Conservation (phyloP, 2,113 vertebrate genomes). For the Phalacrocorax carbo region DNA sequence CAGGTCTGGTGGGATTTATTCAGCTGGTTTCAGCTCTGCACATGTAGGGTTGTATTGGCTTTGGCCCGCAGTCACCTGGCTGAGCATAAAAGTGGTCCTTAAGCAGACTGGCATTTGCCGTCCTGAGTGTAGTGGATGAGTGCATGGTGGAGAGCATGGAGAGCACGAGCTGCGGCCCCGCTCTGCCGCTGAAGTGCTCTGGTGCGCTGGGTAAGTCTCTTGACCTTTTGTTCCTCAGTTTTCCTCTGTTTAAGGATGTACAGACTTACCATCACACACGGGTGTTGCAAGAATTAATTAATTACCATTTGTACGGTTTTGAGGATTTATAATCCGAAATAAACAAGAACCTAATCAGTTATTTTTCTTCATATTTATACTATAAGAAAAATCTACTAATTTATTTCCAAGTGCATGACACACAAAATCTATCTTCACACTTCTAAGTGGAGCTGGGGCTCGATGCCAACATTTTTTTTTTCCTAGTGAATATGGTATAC, state of each 20-base stretch:
- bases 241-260: background rate
- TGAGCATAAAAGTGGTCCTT: background rate
- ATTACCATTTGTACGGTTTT: background rate
- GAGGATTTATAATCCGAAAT: background rate
- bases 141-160: background rate
- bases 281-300: conserved; percentile 27
- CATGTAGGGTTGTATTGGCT: accelerated
- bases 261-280: background rate
- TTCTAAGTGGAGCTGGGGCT: conserved; percentile 49
- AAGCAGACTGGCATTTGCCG: background rate
- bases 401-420: conserved; percentile 34
- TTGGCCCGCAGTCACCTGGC: background rate
- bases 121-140: background rate
- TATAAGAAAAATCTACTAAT: conserved; percentile 25
- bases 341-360: background rate
- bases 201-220: background rate
- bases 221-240: background rate
- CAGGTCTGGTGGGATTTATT: background rate
- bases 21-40: background rate
- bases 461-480: conserved; percentile 31
- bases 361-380: conserved; percentile 20
- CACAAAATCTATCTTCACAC: conserved; percentile 45
- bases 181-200: background rate
- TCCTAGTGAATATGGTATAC: conserved; percentile 3
- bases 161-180: accelerated